Evolutionary conservation across 2,113 vertebrate species (phyloP).

Genomic region (Dissostichus mawsoni): DNA sequence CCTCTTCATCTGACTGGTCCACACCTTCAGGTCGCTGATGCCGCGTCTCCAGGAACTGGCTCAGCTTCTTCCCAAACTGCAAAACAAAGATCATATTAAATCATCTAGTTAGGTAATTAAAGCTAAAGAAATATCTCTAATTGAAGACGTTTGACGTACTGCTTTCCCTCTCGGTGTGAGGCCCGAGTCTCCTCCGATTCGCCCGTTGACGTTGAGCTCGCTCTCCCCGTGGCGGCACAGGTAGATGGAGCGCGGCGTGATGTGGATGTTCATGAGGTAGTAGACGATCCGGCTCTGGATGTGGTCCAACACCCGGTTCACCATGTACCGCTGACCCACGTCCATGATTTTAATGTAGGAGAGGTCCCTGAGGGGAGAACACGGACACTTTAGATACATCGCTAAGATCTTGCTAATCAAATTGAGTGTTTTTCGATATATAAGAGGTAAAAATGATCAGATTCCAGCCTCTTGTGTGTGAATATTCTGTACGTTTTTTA

Average conservation of each 20-base stretch:
- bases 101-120: neutral
- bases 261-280: slow-evolving; percentile 99
- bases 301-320: slow-evolving; percentile 96
- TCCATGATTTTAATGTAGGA: slow-evolving; percentile 99
- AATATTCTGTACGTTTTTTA: too few species aligned
- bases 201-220: slow-evolving; percentile 94
- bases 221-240: slow-evolving; percentile 99
- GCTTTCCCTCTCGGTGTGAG: slow-evolving; percentile 90
- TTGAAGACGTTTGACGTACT: slow-evolving; percentile 63
- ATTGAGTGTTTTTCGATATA: too few species aligned
- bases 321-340: slow-evolving; percentile 94
- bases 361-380: slow-evolving; percentile 86
- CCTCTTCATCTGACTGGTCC: slow-evolving; percentile 99
- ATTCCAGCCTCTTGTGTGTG: too few species aligned
- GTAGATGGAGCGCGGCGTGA: slow-evolving; percentile 98
- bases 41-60: slow-evolving; percentile 91
- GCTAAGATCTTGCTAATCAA: too few species aligned
- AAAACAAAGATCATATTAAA: neutral
- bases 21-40: slow-evolving; percentile 96
- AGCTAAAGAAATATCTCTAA: neutral
- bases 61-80: slow-evolving; percentile 93
- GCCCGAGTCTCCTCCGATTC: slow-evolving; percentile 96
- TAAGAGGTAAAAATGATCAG: too few species aligned
- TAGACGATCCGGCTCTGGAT: slow-evolving; percentile 99
- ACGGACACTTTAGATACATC: neutral